A percentile compares a stretch with the other conserved stretches of the same genome.
Conservation (phyloP, 2,797 vertebrate species). For the Xenops minutus region DNA sequence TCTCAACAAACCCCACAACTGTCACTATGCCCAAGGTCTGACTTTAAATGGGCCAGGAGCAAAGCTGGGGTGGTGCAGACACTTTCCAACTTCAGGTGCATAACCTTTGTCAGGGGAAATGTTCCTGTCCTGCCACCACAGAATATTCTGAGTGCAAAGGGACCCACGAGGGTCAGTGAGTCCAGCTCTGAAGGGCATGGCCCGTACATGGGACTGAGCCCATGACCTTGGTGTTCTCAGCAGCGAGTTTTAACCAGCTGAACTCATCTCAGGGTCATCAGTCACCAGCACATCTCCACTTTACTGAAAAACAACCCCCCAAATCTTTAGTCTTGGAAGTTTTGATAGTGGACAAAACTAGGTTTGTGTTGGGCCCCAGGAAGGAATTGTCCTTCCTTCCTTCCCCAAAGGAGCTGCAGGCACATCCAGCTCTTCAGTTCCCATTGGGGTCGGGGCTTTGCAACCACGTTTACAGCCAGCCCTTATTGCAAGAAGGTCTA, state of each 20-base stretch:
- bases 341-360: neutral
- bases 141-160: neutral
- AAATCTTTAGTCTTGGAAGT: neutral
- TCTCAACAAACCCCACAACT: neutral
- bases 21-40: too few species aligned
- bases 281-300: neutral
- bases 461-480: neutral
- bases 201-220: neutral
- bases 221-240: neutral
- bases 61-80: neutral
- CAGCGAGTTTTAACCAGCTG: neutral
- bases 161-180: neutral
- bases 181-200: neutral
- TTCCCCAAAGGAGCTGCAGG: neutral
- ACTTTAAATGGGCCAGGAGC: neutral
- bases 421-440: neutral
- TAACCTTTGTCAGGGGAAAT: rapidly evolving
- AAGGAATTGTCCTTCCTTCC: too few species aligned
- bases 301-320: neutral
- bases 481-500: neutral
- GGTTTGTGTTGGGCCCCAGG: neutral
- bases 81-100: neutral
- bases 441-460: neutral
- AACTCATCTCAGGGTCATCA: neutral
- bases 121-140: neutral